phyloP scores from a whole-genome alignment of 2,797 vertebrate genomes.

The Leuciscus waleckii region DNA sequence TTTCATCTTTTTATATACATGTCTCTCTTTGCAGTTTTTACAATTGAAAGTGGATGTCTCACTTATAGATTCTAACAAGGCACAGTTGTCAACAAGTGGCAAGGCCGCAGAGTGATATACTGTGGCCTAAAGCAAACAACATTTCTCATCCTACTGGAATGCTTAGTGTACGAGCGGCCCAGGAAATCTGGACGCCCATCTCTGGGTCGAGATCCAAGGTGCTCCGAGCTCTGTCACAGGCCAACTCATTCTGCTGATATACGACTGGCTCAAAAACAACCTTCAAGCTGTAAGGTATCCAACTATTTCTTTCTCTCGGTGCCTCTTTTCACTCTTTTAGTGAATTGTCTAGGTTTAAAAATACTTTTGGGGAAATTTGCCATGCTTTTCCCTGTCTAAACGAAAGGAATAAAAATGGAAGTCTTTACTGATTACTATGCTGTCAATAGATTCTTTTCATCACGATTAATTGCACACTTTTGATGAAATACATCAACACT shows the following conservation, averaged over 20 bases:
- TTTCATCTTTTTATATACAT: conserved; percentile 66
- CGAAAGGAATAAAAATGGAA: neutral
- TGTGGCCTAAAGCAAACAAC: conserved; percentile 68
- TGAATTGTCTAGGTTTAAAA: neutral
- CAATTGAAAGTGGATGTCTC: conserved; percentile 71
- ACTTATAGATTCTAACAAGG: conserved; percentile 76
- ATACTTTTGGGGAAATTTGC: neutral
- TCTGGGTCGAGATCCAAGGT: conserved; percentile 55
- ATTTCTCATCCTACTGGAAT: conserved; percentile 67
- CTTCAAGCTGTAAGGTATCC: conserved; percentile 64
- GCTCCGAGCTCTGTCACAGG: conserved; percentile 65
- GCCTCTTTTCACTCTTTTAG: neutral
- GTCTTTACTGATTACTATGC: neutral
- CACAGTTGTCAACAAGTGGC: conserved; percentile 73
- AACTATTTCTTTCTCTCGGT: conserved; percentile 34
- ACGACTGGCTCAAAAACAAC: conserved; percentile 68
- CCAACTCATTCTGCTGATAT: conserved; percentile 73
- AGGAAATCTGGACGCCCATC: conserved; percentile 49
- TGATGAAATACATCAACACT: too few species aligned
- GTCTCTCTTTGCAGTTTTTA: conserved; percentile 66
- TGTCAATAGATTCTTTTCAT: too few species aligned
- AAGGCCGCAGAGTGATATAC: conserved; percentile 71
- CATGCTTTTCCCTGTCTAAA: neutral
- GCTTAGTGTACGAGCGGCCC: conserved; percentile 41
- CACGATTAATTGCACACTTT: too few species aligned